Conservation (phyloP, 1,140 invertebrate genomes). For the Drosophila triauraria region DNA sequence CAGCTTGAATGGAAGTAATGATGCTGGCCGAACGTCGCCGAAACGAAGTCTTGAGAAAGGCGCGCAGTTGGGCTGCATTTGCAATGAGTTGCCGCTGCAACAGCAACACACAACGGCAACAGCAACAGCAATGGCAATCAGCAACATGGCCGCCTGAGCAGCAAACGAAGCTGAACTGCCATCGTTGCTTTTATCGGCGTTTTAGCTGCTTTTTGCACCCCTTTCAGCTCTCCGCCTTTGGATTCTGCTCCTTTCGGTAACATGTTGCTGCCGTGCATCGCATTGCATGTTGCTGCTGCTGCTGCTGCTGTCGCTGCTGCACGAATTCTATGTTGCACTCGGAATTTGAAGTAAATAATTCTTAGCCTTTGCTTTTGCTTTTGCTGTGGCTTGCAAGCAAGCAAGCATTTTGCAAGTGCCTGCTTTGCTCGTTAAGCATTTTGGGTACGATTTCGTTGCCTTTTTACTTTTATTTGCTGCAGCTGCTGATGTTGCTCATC, state of each 20-base stretch:
- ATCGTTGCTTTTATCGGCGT: slow-evolving; percentile 78
- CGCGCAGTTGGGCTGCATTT: slow-evolving; percentile 78
- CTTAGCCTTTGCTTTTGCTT: slow-evolving; percentile 39
- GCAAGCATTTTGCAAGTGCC: slow-evolving; percentile 70
- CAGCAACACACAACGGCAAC: slow-evolving; percentile 45
- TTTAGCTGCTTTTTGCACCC: slow-evolving; percentile 56
- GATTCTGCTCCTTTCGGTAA: slow-evolving; percentile 62
- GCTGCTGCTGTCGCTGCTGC: slow-evolving; percentile 49
- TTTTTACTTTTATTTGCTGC: slow-evolving; percentile 31
- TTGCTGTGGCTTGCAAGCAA: slow-evolving; percentile 47
- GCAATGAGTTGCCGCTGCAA: slow-evolving; percentile 75
- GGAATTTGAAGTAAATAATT: slow-evolving; percentile 84
- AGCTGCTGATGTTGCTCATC: slow-evolving; percentile 66
- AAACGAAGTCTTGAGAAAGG: slow-evolving; percentile 77
- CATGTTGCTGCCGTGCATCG: slow-evolving; percentile 70
- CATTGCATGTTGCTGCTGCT: slow-evolving; percentile 54
- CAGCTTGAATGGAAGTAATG: slow-evolving; percentile 84
- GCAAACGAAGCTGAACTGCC: slow-evolving; percentile 82
- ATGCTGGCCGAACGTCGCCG: slow-evolving; percentile 67
- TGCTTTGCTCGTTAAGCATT: slow-evolving; percentile 79
- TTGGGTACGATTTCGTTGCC: slow-evolving; percentile 64
- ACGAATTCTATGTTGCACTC: slow-evolving; percentile 82
- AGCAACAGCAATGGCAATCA: slow-evolving; percentile 70
- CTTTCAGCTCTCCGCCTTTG: slow-evolving; percentile 10
- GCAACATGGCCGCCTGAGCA: slow-evolving; percentile 82